phyloP scores from a whole-genome alignment of 2,113 vertebrate species.

The Poicephalus meyeri region DNA sequence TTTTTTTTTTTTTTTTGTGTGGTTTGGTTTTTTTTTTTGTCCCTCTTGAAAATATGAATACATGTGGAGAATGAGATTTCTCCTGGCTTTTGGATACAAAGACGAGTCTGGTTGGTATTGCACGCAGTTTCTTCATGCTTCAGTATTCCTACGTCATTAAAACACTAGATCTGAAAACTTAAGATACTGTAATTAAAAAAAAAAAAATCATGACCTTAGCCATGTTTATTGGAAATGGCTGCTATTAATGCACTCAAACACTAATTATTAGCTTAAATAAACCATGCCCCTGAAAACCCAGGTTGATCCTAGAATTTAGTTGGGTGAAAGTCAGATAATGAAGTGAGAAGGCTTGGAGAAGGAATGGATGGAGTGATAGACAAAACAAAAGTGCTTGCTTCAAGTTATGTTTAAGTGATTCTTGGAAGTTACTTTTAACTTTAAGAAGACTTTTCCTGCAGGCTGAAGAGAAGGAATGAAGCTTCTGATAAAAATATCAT shows the following conservation, averaged over 20 bases:
- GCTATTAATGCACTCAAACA: background rate
- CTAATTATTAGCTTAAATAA: background rate
- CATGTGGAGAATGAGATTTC: background rate
- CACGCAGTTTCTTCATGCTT: background rate
- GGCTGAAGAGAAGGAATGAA: background rate
- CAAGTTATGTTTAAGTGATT: background rate
- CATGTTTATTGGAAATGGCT: background rate
- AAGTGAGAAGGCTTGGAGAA: background rate
- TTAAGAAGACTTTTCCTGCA: background rate
- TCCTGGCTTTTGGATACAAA: background rate
- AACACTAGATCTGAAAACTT: background rate
- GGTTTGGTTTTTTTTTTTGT: background rate
- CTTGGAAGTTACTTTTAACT: background rate
- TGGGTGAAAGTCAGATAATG: background rate
- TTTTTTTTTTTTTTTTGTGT: too few species aligned
- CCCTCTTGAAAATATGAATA: background rate
- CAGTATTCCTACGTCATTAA: background rate
- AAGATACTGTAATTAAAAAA: background rate
- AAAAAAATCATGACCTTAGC: background rate
- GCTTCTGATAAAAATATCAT: background rate
- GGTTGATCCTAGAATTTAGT: background rate
- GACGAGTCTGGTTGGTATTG: background rate
- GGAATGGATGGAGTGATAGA: background rate
- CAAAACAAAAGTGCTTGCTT: background rate
- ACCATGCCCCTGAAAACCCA: fast-evolving